Evolutionary conservation across 2,797 vertebrate genomes (phyloP), one percentile per base, ranked within the genome.

Genomic region (Sebastes trivittatus): DNA sequence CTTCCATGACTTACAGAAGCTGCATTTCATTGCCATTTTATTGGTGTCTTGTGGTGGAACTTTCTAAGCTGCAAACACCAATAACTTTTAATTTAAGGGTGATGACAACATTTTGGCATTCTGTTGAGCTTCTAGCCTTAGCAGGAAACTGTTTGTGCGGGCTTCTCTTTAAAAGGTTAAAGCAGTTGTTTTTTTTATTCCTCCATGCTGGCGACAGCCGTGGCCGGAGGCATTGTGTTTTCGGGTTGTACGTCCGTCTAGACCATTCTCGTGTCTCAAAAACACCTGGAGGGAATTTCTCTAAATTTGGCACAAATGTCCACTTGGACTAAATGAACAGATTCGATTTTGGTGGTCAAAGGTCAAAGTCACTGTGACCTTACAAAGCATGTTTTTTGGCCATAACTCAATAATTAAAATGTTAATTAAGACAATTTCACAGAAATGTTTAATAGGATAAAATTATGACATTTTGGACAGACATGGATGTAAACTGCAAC

Each of bases 71-170:
- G 69, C 59, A 34, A 58, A 76, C 55, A 66, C 27, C 73, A 71
- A 32, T 6, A 58, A 23, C 27, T 38, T 77, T 76, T 63, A 77
- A 81, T 76, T 73, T 18, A 8, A 58, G 29, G 65, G 16, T 63
- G 67, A 55, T 1, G 4, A 60, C 69, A 75, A 63, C 36, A 18
- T 42, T 65, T n/a, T 65, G 67, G 36, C 25, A 63, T 63, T 75
- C 34, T 42, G 18, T 59, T 67, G 18, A 16, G 14, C 61, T 49
- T 56, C 11, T 23, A 20, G 20, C 29, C 32, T 22, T 7, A 75
- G 22, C 1, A 11, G 27, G 34, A 67, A 65, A 69, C 20, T 62
- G 27, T 78, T 59, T 30, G 11, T 23, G 16, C 10, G 27, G 54
- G 4, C 1, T 7, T 52, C 11, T 46, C 23, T 69, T 64, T 62